Percentiles rank a stretch among this genome's conserved stretches.
Evolutionary conservation across 2,888 invertebrate genomes (phyloP).

Genomic region (Quadroppia sp.): DNA sequence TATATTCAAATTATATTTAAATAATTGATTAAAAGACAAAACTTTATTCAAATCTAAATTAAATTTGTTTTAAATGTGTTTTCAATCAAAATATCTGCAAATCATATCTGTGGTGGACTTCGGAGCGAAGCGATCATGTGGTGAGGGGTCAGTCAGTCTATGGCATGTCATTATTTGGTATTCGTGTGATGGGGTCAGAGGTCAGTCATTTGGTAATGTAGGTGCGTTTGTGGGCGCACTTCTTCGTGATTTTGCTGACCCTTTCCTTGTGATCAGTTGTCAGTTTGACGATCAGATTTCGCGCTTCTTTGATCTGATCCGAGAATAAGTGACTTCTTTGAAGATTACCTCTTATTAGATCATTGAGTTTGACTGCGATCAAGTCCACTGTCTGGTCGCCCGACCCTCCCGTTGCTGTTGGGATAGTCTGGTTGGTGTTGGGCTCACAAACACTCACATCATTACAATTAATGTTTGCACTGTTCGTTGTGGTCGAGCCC

Average conservation of each 20-base stretch:
- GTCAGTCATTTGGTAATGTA: slow-evolving; percentile 33
- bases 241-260: slow-evolving; percentile 41
- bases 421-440: too few relatives aligned
- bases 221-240: slow-evolving; percentile 30
- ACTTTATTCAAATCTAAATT: too few relatives aligned
- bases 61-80: too few relatives aligned
- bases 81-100: too few relatives aligned
- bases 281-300: slow-evolving; percentile 77
- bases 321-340: slow-evolving; percentile 88
- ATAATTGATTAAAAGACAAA: too few relatives aligned
- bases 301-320: slow-evolving; percentile 84
- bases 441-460: not conserved
- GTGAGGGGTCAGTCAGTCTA: too few relatives aligned
- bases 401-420: not conserved
- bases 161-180: too few relatives aligned
- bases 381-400: not conserved
- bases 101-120: too few relatives aligned
- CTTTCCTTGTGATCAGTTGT: slow-evolving; percentile 44
- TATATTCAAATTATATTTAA: too few relatives aligned
- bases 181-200: too few relatives aligned
- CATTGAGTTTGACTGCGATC: slow-evolving; percentile 41
- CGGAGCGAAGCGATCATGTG: too few relatives aligned
- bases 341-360: slow-evolving; percentile 65
- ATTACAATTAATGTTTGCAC: not conserved
- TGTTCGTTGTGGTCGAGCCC: slow-evolving; percentile 13